phyloP scores from a whole-genome alignment of 2,113 vertebrate species.

The Otolemur garnettii region DNA sequence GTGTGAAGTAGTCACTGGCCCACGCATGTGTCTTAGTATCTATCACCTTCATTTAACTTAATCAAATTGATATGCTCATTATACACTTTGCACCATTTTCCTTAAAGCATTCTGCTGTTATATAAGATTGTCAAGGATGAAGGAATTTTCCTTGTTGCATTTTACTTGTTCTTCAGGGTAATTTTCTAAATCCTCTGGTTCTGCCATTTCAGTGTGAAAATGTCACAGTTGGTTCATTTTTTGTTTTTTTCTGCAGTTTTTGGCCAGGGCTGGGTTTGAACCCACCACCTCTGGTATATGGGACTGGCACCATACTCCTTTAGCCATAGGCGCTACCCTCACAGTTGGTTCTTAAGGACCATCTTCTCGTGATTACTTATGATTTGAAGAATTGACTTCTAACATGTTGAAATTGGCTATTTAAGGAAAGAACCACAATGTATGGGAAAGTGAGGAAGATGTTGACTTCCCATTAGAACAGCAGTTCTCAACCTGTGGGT shows the following conservation, averaged over 20 bases:
- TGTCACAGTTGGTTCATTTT: not conserved
- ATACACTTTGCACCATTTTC: not conserved
- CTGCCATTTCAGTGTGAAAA: not conserved
- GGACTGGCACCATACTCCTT: too few relatives aligned
- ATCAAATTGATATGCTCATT: slow-evolving; percentile 1
- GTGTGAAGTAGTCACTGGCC: not conserved
- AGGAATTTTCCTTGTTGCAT: not conserved
- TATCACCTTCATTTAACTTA: not conserved
- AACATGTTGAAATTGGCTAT: not conserved
- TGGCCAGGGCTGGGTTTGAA: too few relatives aligned
- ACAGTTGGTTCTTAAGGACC: not conserved
- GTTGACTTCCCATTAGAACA: not conserved
- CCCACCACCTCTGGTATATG: too few relatives aligned
- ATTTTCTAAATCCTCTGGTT: not conserved
- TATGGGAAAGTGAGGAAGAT: not conserved
- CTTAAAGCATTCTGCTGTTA: not conserved
- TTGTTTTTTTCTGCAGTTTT: too few relatives aligned
- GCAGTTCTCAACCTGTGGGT: too few relatives aligned
- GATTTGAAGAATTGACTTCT: slow-evolving; percentile 47
- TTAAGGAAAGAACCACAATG: not conserved
- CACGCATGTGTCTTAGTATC: not conserved
- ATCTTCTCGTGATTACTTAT: not conserved
- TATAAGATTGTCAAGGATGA: not conserved
- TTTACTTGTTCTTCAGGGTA: not conserved
- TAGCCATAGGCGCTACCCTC: too few relatives aligned